A percentile compares a stretch with the other conserved stretches of the same genome.
phyloP scores from a whole-genome alignment of 2,797 vertebrate genomes.

The Liasis olivaceus region DNA sequence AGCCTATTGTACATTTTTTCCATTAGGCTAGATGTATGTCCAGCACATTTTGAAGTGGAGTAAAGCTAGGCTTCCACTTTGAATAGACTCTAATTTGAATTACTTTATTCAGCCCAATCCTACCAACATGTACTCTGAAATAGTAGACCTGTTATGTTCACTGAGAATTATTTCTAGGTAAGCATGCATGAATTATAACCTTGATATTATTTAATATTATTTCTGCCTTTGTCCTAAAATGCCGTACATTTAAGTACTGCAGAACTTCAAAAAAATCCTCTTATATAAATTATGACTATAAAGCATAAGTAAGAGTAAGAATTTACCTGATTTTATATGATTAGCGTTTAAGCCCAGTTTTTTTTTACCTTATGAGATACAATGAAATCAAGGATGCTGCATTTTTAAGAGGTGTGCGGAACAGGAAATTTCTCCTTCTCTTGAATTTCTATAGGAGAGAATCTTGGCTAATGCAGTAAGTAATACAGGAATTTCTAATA shows the following conservation, averaged over 20 bases:
- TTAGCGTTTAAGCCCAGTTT: constrained; percentile 1
- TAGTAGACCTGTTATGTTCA: neutral
- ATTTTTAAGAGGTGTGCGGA: neutral
- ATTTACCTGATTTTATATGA: neutral
- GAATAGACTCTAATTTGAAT: neutral
- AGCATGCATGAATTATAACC: neutral
- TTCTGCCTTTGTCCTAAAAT: neutral
- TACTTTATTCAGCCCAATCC: neutral
- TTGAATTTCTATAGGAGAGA: neutral
- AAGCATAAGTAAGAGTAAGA: constrained; percentile 18
- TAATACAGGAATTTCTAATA: neutral
- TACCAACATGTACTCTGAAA: neutral
- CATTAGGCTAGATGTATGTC: neutral
- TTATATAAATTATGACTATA: neutral
- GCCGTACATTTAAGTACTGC: neutral
- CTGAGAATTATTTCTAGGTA: neutral
- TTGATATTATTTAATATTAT: neutral
- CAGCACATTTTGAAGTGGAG: neutral
- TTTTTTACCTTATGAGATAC: neutral
- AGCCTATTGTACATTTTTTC: neutral
- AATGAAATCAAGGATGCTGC: neutral
- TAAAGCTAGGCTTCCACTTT: neutral
- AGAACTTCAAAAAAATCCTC: neutral
- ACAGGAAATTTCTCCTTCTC: neutral
- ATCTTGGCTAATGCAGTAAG: neutral